Evolutionary conservation across 2,888 invertebrate species (phyloP).

Genomic region (Drosophila kokeensis): DNA sequence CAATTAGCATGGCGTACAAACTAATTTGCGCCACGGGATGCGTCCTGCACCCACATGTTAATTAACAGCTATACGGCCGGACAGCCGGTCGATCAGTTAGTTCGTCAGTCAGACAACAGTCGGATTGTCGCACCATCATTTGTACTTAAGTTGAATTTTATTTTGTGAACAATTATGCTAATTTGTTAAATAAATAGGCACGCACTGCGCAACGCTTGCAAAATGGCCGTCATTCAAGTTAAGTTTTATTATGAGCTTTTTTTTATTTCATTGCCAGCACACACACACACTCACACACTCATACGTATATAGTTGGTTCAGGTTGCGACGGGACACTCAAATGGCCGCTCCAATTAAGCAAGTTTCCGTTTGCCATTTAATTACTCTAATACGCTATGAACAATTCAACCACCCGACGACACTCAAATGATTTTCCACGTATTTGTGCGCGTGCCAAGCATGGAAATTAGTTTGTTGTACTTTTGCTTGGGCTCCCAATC

Average conservation of each 20-base stretch:
- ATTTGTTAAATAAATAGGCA: conserved; percentile 82
- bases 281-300: conserved; percentile 29
- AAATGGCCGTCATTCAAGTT: conserved; percentile 72
- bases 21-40: conserved; percentile 83
- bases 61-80: conserved; percentile 61
- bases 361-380: conserved; percentile 80
- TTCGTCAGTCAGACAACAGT: not conserved
- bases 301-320: conserved; percentile 1
- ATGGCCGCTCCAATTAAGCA: conserved; percentile 78
- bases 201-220: conserved; percentile 57
- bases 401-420: conserved; percentile 47
- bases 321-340: conserved; percentile 29
- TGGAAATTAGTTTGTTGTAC: conserved; percentile 74
- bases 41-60: conserved; percentile 78
- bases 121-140: conserved; percentile 61
- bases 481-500: conserved; percentile 34
- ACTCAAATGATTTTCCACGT: conserved; percentile 53
- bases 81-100: not conserved
- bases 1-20: conserved; percentile 84
- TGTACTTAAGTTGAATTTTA: conserved; percentile 83
- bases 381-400: conserved; percentile 78
- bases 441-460: conserved; percentile 75
- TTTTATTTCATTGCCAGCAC: conserved; percentile 74
- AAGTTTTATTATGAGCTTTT: conserved; percentile 76
- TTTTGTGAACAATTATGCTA: conserved; percentile 84